Evolutionary conservation across 2,797 vertebrate genomes (phyloP).

Genomic region (Chaetophractus vellerosus): DNA sequence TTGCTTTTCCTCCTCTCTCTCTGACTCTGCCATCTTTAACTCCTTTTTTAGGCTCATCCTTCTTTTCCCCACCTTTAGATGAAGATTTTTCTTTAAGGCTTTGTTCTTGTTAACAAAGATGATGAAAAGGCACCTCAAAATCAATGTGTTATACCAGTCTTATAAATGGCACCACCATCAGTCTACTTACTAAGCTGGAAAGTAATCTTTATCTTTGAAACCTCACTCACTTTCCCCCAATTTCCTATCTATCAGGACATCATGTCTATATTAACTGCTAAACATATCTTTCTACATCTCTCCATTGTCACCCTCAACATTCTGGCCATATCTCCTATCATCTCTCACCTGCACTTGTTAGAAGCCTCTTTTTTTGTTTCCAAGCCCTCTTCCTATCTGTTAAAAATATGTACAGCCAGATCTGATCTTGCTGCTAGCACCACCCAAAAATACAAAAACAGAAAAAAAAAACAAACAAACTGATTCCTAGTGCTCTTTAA

Average conservation of each 20-base stretch:
- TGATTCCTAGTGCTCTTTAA: background rate
- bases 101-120: background rate
- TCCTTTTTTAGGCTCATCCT: background rate
- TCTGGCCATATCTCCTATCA: background rate
- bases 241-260: background rate
- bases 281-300: background rate
- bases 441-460: background rate
- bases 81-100: background rate
- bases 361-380: background rate
- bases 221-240: background rate
- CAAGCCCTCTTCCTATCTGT: background rate
- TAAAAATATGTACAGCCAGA: background rate
- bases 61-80: background rate
- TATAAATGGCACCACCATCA: background rate
- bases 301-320: background rate
- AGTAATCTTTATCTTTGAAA: background rate
- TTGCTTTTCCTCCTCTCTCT: conserved; percentile 7
- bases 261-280: background rate
- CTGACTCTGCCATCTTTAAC: background rate
- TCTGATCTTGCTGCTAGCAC: background rate
- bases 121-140: background rate
- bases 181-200: background rate
- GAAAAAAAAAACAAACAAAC: background rate
- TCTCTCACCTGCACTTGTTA: background rate
- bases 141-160: background rate